Conservation (phyloP, 2,113 vertebrate species). For the Acrocephalus kingi region DNA sequence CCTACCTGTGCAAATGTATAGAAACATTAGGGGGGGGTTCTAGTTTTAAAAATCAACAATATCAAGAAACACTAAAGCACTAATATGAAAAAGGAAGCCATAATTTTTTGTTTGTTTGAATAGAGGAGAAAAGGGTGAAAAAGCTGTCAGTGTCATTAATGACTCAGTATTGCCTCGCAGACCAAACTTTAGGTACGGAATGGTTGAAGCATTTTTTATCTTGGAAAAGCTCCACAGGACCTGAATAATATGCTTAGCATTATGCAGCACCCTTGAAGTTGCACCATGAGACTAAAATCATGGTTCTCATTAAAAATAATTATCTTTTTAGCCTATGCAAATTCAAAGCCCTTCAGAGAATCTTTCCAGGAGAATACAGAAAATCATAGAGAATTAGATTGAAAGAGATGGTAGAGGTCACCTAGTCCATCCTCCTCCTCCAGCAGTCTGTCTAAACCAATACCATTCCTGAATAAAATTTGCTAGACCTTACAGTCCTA, state of each 20-base stretch:
- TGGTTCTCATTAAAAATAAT: constrained; percentile 31
- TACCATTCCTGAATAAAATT: neutral
- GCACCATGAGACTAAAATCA: neutral
- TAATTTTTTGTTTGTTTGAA: neutral
- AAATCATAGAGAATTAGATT: neutral
- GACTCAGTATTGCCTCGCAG: neutral
- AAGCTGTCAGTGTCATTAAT: neutral
- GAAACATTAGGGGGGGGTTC: neutral
- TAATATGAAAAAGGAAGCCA: neutral
- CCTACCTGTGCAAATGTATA: neutral
- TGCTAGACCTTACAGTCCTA: neutral
- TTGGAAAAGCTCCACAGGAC: neutral
- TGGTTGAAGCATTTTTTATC: neutral
- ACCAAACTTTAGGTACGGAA: neutral
- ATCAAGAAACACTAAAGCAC: neutral
- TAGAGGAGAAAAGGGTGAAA: neutral
- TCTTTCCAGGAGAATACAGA: neutral
- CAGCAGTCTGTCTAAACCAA: neutral
- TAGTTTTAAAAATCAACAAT: neutral
- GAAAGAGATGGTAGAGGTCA: neutral
- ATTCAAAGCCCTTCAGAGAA: neutral
- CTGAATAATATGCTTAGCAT: neutral
- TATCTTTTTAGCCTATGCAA: neutral
- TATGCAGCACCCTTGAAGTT: neutral
- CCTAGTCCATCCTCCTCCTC: neutral